Conservation (phyloP, 2,113 vertebrate species). For the Capra hircus region DNA sequence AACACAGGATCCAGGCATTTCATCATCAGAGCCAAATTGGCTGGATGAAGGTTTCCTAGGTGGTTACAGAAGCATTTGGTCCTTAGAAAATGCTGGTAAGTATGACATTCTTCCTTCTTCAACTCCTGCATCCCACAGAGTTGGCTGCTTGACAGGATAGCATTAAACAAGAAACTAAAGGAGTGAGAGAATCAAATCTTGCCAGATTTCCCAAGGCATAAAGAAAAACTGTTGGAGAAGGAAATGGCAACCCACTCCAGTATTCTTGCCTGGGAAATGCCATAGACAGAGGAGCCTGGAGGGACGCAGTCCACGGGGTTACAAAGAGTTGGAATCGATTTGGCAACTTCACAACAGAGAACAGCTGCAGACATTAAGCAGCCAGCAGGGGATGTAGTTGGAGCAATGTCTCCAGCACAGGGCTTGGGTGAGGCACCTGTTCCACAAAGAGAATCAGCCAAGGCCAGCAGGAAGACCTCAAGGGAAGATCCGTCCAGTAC, state of each 20-base stretch:
- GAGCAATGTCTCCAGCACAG: neutral
- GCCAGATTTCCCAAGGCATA: conserved; percentile 37
- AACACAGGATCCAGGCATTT: conserved; percentile 1
- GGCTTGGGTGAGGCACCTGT: conserved; percentile 15
- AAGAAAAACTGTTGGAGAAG: neutral
- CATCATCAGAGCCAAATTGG: conserved; percentile 23
- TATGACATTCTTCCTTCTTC: conserved; percentile 34
- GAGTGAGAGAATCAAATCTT: neutral
- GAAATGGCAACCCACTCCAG: neutral
- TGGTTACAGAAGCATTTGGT: neutral
- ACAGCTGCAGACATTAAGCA: conserved; percentile 37
- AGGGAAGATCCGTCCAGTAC: neutral
- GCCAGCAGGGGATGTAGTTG: conserved; percentile 24
- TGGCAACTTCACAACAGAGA: neutral
- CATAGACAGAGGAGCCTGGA: neutral
- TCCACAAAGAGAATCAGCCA: conserved; percentile 37
- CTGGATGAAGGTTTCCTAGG: conserved; percentile 35
- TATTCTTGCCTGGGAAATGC: neutral
- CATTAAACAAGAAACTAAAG: conserved; percentile 12
- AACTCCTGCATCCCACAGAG: neutral
- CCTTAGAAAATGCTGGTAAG: too few relatives aligned
- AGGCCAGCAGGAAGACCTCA: neutral
- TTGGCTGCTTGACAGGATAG: conserved; percentile 30
- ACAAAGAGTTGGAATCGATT: neutral
- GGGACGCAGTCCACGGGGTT: neutral